phyloP scores from a whole-genome alignment of 2,888 invertebrate genomes.

The Dermolepida albohirtum region DNA sequence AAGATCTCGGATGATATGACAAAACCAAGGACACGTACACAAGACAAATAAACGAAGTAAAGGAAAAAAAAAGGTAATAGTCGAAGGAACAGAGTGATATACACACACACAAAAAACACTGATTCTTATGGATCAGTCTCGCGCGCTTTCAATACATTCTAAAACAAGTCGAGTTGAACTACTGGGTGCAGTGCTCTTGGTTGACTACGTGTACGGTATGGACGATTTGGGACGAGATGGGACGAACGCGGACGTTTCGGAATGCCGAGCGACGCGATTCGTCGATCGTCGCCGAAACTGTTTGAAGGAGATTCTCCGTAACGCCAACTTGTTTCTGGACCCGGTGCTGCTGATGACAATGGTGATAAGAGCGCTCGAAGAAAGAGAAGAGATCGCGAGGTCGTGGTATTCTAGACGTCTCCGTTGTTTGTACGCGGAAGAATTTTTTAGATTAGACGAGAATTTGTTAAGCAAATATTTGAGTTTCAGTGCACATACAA shows the following conservation, averaged over 20 bases:
- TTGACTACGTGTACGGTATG: slow-evolving; percentile 29
- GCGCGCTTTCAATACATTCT: slow-evolving; percentile 37
- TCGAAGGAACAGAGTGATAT: slow-evolving; percentile 17
- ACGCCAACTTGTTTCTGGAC: neutral
- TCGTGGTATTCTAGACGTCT: slow-evolving; percentile 2
- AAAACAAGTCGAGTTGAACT: slow-evolving; percentile 32
- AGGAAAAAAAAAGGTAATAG: slow-evolving; percentile 18
- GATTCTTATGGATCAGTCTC: slow-evolving; percentile 37
- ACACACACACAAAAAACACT: slow-evolving; percentile 18
- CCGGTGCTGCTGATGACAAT: slow-evolving; percentile 5
- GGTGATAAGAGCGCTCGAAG: slow-evolving; percentile 6
- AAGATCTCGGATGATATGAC: slow-evolving; percentile 15
- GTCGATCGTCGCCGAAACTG: slow-evolving; percentile 1
- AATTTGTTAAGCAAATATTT: slow-evolving; percentile 39
- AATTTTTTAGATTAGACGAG: slow-evolving; percentile 38
- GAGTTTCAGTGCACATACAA: slow-evolving; percentile 20
- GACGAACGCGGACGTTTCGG: slow-evolving; percentile 18
- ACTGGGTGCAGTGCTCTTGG: slow-evolving; percentile 36
- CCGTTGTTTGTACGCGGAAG: slow-evolving; percentile 29
- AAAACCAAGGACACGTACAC: slow-evolving; percentile 35
- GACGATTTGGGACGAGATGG: slow-evolving; percentile 33
- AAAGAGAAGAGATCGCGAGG: neutral
- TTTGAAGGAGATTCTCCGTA: slow-evolving; percentile 9
- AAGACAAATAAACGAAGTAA: slow-evolving; percentile 5
- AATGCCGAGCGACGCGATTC: slow-evolving; percentile 26